A percentile compares a stretch with the other conserved stretches of the same genome.
These are phyloP conservation scores for Drosophila gunungcola DNA, from an alignment of 1,140 invertebrate species.

Conservation along the genomic window DNA sequence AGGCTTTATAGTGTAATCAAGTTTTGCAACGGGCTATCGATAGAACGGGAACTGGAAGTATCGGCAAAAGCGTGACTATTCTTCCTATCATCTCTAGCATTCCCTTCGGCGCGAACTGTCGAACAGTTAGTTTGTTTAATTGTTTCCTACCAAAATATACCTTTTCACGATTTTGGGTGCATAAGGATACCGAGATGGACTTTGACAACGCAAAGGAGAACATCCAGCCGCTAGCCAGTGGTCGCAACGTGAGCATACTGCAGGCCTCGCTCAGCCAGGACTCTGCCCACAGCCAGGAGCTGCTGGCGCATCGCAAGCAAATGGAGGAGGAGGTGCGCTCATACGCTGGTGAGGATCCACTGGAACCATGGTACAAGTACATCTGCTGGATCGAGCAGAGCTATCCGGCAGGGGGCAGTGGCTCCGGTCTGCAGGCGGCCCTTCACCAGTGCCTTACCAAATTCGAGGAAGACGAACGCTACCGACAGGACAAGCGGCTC, in stretches of 20 bases:
- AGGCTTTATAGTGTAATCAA: background rate
- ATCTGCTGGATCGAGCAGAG: slow-evolving; percentile 96
- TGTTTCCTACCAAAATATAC: background rate
- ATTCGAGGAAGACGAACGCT: slow-evolving; percentile 92
- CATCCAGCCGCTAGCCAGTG: slow-evolving; percentile 94
- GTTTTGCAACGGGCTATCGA: background rate
- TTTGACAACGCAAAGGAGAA: slow-evolving; percentile 94
- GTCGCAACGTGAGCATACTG: slow-evolving; percentile 90
- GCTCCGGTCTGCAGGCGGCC: slow-evolving; percentile 90
- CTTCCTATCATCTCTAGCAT: slow-evolving; percentile 16
- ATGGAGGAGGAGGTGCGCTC: slow-evolving; percentile 92
- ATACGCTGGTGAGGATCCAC: slow-evolving; percentile 93
- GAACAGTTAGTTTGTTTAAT: slow-evolving; percentile 8
- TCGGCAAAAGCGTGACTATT: background rate
- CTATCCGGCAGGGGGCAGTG: slow-evolving; percentile 93
- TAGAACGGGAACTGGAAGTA: background rate
- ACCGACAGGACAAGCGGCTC: slow-evolving; percentile 93
- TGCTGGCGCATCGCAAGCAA: slow-evolving; percentile 85
- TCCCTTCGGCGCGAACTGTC: slow-evolving; percentile 25
- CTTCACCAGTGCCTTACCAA: slow-evolving; percentile 91
- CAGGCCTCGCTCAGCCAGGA: slow-evolving; percentile 91
- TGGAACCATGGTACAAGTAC: slow-evolving; percentile 94
- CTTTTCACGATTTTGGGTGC: background rate
- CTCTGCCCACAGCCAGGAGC: slow-evolving; percentile 86
- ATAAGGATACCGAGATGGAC: slow-evolving; percentile 85